Evolutionary conservation across 2,888 invertebrate species (phyloP).

Genomic region (Odontocerum albicorne): DNA sequence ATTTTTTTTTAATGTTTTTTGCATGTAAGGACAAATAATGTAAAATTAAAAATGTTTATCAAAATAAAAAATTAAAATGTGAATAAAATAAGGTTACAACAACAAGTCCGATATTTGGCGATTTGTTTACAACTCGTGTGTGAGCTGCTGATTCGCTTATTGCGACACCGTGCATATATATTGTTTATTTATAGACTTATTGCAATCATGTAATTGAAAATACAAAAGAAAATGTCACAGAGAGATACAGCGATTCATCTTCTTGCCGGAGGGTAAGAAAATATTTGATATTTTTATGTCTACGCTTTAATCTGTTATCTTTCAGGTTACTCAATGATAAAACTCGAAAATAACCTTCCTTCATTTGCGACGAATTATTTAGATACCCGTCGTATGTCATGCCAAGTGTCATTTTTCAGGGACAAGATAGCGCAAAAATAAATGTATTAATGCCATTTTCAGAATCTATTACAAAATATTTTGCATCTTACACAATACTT

Average conservation of each 20-base stretch:
- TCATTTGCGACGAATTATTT: slow-evolving; percentile 23
- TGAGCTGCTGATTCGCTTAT: slow-evolving; percentile 25
- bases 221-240: slow-evolving; percentile 61
- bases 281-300: slow-evolving; percentile 18
- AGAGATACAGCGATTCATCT: slow-evolving; percentile 91
- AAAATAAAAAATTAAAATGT: no score
- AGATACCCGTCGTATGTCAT: slow-evolving; percentile 23
- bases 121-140: slow-evolving; percentile 33
- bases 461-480: not conserved
- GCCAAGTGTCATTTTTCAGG: slow-evolving; percentile 28
- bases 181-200: slow-evolving; percentile 61
- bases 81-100: no score
- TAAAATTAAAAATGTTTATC: no score
- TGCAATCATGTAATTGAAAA: slow-evolving; percentile 55
- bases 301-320: slow-evolving; percentile 24
- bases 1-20: no score
- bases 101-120: no score
- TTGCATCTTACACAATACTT: not conserved
- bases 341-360: slow-evolving; percentile 23
- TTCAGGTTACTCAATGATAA: not conserved
- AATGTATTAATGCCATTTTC: slow-evolving; percentile 1
- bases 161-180: slow-evolving; percentile 45
- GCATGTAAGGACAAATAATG: no score
- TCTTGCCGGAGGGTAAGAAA: slow-evolving; percentile 90
- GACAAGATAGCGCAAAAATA: slow-evolving; percentile 10